These are phyloP conservation scores for Eremobia ochroleuca DNA, from an alignment of 2,888 invertebrate genomes.

Conservation along the genomic window DNA sequence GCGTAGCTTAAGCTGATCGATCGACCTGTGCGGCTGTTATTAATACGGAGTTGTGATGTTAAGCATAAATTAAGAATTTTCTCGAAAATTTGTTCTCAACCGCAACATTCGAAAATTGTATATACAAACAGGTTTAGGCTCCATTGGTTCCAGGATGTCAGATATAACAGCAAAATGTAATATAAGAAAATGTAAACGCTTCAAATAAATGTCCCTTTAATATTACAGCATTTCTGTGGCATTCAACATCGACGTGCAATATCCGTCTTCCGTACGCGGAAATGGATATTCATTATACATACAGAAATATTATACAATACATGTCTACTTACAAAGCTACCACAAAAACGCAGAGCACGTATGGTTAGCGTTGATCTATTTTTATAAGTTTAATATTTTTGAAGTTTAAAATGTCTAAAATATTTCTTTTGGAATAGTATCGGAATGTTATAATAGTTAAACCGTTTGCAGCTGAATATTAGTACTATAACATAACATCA, in stretches of 20 bases:
- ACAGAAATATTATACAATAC: neutral
- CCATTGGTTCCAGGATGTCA: neutral
- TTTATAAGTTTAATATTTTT: conserved; percentile 1
- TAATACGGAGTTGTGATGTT: no score
- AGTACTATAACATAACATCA: no score
- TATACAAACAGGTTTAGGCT: neutral
- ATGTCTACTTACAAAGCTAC: conserved; percentile 5
- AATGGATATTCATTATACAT: conserved; percentile 37
- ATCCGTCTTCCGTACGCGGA: conserved; percentile 43
- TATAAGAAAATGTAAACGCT: neutral
- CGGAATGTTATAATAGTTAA: no score
- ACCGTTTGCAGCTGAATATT: neutral
- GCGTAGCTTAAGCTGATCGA: no score
- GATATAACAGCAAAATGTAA: neutral
- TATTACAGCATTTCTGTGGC: conserved; percentile 20
- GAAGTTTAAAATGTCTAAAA: no score
- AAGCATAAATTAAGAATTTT: neutral
- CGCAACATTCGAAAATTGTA: neutral
- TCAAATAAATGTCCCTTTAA: conserved; percentile 41
- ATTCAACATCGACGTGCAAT: conserved; percentile 40
- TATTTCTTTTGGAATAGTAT: neutral
- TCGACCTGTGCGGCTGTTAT: no score
- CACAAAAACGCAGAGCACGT: neutral
- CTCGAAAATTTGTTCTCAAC: neutral
- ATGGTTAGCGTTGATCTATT: neutral